Evolutionary conservation across 2,888 invertebrate genomes (phyloP).

Genomic region (Perithous albicinctus): DNA sequence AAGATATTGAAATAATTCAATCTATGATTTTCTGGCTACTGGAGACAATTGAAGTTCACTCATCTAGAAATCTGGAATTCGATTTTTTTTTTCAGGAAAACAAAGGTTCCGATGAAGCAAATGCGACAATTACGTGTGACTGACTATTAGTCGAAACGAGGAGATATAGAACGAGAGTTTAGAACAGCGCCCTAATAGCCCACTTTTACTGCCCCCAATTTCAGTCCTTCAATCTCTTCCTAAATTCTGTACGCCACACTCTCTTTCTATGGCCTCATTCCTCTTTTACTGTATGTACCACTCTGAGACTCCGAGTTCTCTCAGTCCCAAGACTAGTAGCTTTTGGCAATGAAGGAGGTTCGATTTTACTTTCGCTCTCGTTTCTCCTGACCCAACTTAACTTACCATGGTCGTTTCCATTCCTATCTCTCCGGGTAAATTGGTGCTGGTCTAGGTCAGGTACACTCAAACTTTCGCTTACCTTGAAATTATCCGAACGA

Average conservation of each 20-base stretch:
- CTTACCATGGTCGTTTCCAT: slow-evolving; percentile 55
- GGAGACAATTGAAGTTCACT: no score
- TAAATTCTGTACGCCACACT: neutral
- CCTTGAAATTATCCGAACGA: neutral
- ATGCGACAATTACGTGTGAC: neutral
- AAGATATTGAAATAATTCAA: no score
- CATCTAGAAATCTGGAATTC: no score
- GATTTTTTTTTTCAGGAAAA: no score
- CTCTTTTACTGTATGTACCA: slow-evolving; percentile 62
- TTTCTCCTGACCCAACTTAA: slow-evolving; percentile 71
- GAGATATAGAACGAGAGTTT: neutral
- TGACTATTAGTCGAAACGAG: neutral
- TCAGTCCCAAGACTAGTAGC: neutral
- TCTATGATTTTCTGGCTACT: no score
- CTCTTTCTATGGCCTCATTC: neutral
- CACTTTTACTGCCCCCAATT: neutral
- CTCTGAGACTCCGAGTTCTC: slow-evolving; percentile 59
- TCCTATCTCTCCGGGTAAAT: slow-evolving; percentile 66
- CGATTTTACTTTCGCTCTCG: slow-evolving; percentile 69
- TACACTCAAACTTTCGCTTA: slow-evolving; percentile 56
- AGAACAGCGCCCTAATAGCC: neutral
- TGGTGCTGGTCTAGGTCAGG: slow-evolving; percentile 72
- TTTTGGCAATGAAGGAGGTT: slow-evolving; percentile 40
- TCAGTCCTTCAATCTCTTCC: neutral
- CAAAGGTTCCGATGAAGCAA: no score